A percentile compares a stretch with the other conserved stretches of the same genome.
These are phyloP conservation scores for Malthinus seriepunctatus DNA, from an alignment of 2,888 invertebrate species.

Conservation along the genomic window DNA sequence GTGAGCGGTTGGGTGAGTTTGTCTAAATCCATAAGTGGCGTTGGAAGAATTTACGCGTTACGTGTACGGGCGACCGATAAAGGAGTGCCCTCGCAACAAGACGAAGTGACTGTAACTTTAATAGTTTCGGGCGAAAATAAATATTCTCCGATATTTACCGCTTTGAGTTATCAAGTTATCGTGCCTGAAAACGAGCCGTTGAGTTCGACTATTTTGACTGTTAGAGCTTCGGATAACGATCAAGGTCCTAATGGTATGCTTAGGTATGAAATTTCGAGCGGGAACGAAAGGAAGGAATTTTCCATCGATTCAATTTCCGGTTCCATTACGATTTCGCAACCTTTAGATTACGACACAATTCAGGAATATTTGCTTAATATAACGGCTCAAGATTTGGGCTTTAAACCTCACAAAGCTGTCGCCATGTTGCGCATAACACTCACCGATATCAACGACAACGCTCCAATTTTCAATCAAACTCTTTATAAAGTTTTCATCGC, in stretches of 20 bases:
- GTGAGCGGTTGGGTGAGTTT: constrained; percentile 83
- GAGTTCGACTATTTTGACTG: constrained; percentile 81
- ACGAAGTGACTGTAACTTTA: constrained; percentile 72
- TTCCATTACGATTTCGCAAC: constrained; percentile 75
- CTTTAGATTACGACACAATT: constrained; percentile 84
- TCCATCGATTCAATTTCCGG: constrained; percentile 77
- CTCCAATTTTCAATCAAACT: constrained; percentile 81
- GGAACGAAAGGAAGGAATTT: constrained; percentile 81
- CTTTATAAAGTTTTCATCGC: constrained; percentile 77
- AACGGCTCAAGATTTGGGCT: constrained; percentile 85
- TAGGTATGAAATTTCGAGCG: constrained; percentile 80
- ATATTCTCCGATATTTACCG: constrained; percentile 80
- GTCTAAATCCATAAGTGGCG: constrained; percentile 60
- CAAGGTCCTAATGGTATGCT: constrained; percentile 89
- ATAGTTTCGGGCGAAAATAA: constrained; percentile 85
- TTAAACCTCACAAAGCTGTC: constrained; percentile 74
- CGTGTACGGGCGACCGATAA: constrained; percentile 79
- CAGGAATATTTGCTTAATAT: constrained; percentile 86
- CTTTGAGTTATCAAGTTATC: constrained; percentile 83
- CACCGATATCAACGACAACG: constrained; percentile 92
- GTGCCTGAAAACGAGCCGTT: constrained; percentile 90
- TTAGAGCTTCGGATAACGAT: constrained; percentile 84
- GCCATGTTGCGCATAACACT: constrained; percentile 84
- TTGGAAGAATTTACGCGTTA: constrained; percentile 69
- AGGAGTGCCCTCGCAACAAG: constrained; percentile 84